Evolutionary conservation across 1,140 invertebrate genomes (phyloP).

Genomic region (Chironomus tepperi): DNA sequence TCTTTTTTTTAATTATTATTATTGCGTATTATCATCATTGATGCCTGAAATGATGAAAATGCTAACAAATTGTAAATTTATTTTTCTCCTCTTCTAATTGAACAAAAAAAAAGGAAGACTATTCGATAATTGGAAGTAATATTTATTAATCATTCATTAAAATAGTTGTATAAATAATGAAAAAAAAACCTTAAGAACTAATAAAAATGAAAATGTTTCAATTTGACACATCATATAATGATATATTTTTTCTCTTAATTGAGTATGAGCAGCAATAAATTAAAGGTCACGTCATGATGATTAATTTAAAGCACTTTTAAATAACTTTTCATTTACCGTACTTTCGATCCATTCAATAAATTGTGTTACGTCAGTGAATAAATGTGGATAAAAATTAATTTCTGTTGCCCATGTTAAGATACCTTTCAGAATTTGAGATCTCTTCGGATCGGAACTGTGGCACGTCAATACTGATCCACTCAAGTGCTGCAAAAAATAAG

Average conservation of each 20-base stretch:
- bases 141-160: background rate
- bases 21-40: background rate
- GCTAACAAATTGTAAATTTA: background rate
- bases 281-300: background rate
- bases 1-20: background rate
- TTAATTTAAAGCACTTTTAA: background rate
- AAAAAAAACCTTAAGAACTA: constrained; percentile 2
- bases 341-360: background rate
- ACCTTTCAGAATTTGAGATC: background rate
- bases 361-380: constrained; percentile 7
- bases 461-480: background rate
- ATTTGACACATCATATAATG: background rate
- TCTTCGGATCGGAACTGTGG: background rate
- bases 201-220: background rate
- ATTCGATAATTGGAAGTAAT: background rate
- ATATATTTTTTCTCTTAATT: background rate
- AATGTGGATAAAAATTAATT: background rate
- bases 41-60: background rate
- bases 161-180: background rate
- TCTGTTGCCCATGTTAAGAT: constrained; percentile 9
- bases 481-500: background rate
- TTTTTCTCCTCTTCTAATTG: background rate
- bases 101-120: background rate
- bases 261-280: background rate
- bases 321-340: background rate